Evolutionary conservation across 1,140 invertebrate species (phyloP), one percentile per base, ranked within the genome.

Genomic region (Geopemphigus sp.): DNA sequence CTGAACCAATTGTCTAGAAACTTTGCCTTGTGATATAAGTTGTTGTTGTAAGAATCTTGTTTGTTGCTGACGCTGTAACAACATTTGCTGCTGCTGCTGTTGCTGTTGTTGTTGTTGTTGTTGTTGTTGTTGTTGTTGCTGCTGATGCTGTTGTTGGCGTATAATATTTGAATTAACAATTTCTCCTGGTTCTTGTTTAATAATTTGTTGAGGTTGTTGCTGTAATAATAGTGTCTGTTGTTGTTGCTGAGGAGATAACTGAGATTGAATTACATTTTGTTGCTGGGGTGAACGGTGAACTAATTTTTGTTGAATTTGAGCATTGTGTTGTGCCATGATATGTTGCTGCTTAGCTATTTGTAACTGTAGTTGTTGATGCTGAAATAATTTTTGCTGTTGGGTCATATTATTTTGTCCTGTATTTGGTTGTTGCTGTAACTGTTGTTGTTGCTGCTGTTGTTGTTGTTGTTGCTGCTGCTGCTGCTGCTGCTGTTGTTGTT

Each of bases 21-120:
- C 47, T 50, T 80, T 76, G 19, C 73, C 74, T 54, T 80, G 81
- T 15, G 70, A 80, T 29, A 66, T 81, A 74, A 72, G 50, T 84
- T 87, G 87, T 63, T 87, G 82, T 81, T 87, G 86, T 10, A 87
- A 86, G 11, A 86, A 87, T 82, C 87, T 86, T 6, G 86, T 85
- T 73, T 87, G 82, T 81, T 88, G 81, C 45, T 81, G 81, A 11
- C 72, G 80, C 17, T 78, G 70, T 63, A 73, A 61, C 26, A 73
- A 50, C 47, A 81, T 74, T 45, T 73, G 78, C 17, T 81, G 81
- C 74, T 87, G 85, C 17, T 84, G 84, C 83, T 87, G 86, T 32
- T 86, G 82, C 78, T 87, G 72, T 24, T 76, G 73, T 47, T 86
- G 82, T 81, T 87, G 63, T 45, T 68, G 64, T 26, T 74, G 86